Evolutionary conservation across 2,888 invertebrate species (phyloP).

Genomic region (Frankliniella intonsa): DNA sequence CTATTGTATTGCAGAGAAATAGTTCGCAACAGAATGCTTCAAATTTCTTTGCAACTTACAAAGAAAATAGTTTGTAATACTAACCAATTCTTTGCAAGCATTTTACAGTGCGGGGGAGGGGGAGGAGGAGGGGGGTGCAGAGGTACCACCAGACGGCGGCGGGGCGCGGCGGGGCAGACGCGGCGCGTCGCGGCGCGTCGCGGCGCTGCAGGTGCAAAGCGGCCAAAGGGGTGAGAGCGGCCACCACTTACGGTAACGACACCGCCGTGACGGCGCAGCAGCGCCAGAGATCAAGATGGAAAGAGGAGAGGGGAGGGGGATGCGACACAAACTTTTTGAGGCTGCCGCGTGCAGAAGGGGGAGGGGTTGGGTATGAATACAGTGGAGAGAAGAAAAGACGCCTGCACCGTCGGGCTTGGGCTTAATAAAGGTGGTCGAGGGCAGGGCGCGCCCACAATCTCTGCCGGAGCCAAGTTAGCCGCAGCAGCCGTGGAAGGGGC

Average conservation of each 20-base stretch:
- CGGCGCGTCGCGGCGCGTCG: neutral
- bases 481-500: neutral
- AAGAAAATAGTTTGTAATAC: too few species aligned
- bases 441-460: neutral
- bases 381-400: neutral
- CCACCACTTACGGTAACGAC: neutral
- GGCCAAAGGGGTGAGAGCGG: neutral
- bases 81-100: too few species aligned
- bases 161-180: neutral
- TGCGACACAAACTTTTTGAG: neutral
- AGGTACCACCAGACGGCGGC: neutral
- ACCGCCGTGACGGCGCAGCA: too few species aligned
- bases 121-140: neutral
- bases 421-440: slow-evolving; percentile 1
- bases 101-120: too few species aligned
- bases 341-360: neutral
- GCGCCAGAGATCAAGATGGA: neutral
- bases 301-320: neutral
- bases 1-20: too few species aligned
- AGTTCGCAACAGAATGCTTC: too few species aligned
- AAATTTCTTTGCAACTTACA: too few species aligned
- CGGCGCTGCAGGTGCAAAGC: neutral
- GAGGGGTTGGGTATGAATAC: neutral
- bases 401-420: neutral
- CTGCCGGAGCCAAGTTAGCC: neutral